phyloP scores from a whole-genome alignment of 2,888 invertebrate genomes.

The Norana najaformis region DNA sequence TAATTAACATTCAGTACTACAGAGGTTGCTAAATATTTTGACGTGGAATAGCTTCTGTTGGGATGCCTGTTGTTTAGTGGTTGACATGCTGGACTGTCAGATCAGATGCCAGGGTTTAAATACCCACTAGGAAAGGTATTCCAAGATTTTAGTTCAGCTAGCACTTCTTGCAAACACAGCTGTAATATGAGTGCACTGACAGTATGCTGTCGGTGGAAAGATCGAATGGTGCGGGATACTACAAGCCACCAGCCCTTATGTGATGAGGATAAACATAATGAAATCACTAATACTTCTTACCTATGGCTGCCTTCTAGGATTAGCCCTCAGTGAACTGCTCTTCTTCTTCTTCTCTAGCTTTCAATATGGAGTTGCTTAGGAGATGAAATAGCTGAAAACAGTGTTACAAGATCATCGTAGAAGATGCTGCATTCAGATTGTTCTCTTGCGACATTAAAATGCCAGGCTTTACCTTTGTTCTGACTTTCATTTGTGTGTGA shows the following conservation, averaged over 20 bases:
- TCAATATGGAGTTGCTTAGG: background rate
- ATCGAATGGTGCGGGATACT: background rate
- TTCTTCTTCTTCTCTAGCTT: background rate
- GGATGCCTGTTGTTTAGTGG: no score
- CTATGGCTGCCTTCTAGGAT: no score
- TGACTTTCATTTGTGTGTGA: background rate
- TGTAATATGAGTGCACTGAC: background rate
- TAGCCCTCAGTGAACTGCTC: background rate
- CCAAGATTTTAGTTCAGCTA: background rate
- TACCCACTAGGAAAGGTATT: background rate
- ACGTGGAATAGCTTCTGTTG: no score
- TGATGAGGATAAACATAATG: no score
- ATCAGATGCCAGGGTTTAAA: no score
- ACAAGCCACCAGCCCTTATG: no score
- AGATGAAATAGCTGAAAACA: background rate
- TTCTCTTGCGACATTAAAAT: background rate
- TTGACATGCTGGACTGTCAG: background rate
- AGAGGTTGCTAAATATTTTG: background rate
- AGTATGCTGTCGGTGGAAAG: background rate
- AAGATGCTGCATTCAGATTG: background rate
- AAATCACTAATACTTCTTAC: no score
- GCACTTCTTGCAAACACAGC: background rate
- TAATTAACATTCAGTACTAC: conserved; percentile 3
- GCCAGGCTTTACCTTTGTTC: background rate
- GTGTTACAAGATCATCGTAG: background rate